Evolutionary conservation across 2,888 invertebrate genomes (phyloP).

Genomic region (Flabesymbios commensalis): DNA sequence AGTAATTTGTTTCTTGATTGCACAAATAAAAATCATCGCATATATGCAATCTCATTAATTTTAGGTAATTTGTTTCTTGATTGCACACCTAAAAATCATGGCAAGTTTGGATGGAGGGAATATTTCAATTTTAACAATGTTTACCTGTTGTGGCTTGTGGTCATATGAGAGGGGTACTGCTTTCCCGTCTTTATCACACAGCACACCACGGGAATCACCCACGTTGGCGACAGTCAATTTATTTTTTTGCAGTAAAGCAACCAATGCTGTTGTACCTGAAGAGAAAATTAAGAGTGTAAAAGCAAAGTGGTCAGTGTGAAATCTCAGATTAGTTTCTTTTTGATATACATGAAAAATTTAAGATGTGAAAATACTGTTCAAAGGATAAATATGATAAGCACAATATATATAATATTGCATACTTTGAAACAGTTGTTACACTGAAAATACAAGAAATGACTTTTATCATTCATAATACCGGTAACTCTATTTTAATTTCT

Average conservation of each 20-base stretch:
- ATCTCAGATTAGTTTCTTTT: not conserved
- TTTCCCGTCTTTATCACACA: conserved; percentile 88
- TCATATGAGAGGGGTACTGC: conserved; percentile 92
- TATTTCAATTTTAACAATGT: conserved; percentile 15
- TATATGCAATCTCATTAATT: too few relatives aligned
- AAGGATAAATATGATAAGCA: too few relatives aligned
- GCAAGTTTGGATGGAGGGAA: too few relatives aligned
- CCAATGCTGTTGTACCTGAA: conserved; percentile 86
- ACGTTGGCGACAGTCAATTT: conserved; percentile 91
- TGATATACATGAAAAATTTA: too few relatives aligned
- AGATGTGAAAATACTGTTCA: too few relatives aligned
- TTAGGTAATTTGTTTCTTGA: too few relatives aligned
- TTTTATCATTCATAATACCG: not conserved
- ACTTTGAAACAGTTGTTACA: too few relatives aligned
- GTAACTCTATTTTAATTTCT: not conserved
- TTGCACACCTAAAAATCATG: too few relatives aligned
- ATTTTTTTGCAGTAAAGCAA: conserved; percentile 82
- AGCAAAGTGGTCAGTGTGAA: not conserved
- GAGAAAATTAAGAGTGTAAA: not conserved
- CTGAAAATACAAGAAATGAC: not conserved
- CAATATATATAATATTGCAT: too few relatives aligned
- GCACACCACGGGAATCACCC: conserved; percentile 93
- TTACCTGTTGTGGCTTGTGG: conserved; percentile 93
- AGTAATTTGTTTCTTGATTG: too few relatives aligned
- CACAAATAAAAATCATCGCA: too few relatives aligned